These are phyloP conservation scores for Brienomyrus brachyistius DNA, from an alignment of 2,113 vertebrate species.

Conservation along the genomic window DNA sequence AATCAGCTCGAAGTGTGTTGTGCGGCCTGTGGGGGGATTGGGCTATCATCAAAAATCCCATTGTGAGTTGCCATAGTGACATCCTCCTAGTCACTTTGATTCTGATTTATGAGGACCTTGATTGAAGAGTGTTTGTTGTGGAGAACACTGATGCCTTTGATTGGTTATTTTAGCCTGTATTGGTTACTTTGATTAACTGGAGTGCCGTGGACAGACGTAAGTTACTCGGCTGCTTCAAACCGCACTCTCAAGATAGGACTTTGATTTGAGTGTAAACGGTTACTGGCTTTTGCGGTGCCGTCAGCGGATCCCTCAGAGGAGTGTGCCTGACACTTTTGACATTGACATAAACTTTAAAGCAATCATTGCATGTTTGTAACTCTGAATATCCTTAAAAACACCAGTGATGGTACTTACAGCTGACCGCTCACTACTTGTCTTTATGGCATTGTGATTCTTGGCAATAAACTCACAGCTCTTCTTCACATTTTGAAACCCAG, in stretches of 20 bases:
- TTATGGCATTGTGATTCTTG: neutral
- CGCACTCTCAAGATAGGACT: neutral
- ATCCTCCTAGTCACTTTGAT: neutral
- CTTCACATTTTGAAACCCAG: constrained; percentile 31
- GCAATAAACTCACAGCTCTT: neutral
- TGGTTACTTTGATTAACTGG: neutral
- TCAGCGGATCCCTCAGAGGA: neutral
- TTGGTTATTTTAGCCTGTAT: neutral
- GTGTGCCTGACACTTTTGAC: neutral
- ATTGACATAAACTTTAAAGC: neutral
- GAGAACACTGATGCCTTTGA: neutral
- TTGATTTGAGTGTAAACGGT: neutral
- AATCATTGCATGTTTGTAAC: neutral
- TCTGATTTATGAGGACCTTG: neutral
- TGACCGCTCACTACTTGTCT: neutral
- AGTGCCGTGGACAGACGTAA: neutral
- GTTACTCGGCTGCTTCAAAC: neutral
- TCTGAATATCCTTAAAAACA: neutral
- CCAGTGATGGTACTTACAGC: neutral
- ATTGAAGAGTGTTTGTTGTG: neutral
- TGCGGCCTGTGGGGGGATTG: neutral
- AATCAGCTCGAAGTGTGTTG: neutral
- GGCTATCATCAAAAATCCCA: neutral
- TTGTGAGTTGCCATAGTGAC: neutral
- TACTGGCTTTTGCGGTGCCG: neutral